phyloP scores from a whole-genome alignment of 2,113 vertebrate species.

The Fulmarus glacialis region DNA sequence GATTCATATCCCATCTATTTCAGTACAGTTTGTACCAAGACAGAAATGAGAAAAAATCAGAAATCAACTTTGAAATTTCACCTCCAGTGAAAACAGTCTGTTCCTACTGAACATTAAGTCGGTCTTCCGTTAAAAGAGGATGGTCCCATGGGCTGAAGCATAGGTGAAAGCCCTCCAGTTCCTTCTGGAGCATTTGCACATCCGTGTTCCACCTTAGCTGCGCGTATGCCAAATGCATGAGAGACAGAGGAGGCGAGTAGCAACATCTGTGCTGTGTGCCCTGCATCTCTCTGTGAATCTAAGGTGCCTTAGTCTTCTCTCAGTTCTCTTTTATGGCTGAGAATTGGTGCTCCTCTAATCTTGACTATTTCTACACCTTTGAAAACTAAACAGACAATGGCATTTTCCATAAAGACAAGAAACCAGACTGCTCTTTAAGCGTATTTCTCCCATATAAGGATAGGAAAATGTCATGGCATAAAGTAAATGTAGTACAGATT shows the following conservation, averaged over 20 bases:
- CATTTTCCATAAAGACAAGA: not conserved
- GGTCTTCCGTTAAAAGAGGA: not conserved
- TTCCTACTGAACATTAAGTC: not conserved
- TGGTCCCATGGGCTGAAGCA: not conserved
- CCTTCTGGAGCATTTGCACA: not conserved
- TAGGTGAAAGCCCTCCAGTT: not conserved
- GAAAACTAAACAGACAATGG: not conserved
- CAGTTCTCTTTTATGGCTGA: not conserved
- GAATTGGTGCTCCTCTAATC: not conserved
- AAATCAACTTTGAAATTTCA: not conserved
- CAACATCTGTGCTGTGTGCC: not conserved
- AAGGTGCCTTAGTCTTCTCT: not conserved
- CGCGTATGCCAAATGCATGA: rapidly evolving
- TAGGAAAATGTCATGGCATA: not conserved
- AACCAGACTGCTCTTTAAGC: not conserved
- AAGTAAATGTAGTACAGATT: not conserved
- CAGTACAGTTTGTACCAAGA: not conserved
- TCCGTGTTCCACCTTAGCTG: not conserved
- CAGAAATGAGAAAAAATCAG: not conserved
- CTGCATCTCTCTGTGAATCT: not conserved
- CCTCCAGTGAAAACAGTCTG: not conserved
- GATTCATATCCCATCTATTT: not conserved
- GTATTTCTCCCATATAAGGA: not conserved
- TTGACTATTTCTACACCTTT: not conserved
- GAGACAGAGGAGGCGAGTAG: not conserved